Evolutionary conservation across 2,888 invertebrate species (phyloP).

Genomic region (Scrobipalpa costella): DNA sequence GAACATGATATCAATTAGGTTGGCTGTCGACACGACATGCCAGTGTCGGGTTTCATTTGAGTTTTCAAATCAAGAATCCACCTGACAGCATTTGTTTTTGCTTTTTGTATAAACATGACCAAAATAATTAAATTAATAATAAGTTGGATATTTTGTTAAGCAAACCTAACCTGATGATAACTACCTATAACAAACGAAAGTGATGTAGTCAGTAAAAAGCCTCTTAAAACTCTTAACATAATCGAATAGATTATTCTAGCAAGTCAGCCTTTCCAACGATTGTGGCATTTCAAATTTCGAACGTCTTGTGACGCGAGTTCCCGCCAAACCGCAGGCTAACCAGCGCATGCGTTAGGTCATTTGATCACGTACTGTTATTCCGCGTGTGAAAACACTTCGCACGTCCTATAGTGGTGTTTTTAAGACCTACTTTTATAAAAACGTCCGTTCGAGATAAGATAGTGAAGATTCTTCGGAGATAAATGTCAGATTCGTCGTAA

Average conservation of each 20-base stretch:
- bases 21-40: constrained; percentile 56
- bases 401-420: constrained; percentile 19
- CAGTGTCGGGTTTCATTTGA: constrained; percentile 55
- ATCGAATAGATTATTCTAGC: background rate
- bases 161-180: too few species aligned
- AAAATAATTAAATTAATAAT: background rate
- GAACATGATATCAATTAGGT: constrained; percentile 74
- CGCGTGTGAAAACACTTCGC: constrained; percentile 34
- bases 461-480: background rate
- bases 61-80: constrained; percentile 48
- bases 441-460: background rate
- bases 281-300: constrained; percentile 15
- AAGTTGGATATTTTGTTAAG: too few species aligned
- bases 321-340: constrained; percentile 40
- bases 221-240: too few species aligned
- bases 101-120: background rate
- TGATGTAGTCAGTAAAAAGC: too few species aligned
- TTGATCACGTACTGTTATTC: constrained; percentile 44
- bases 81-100: constrained; percentile 13
- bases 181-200: too few species aligned
- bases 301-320: constrained; percentile 33
- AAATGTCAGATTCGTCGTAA: background rate
- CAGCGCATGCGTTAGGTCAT: constrained; percentile 39
- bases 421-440: constrained; percentile 2
- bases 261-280: background rate